phyloP scores from a whole-genome alignment of 2,797 vertebrate species.

The Pipistrellus kuhlii region DNA sequence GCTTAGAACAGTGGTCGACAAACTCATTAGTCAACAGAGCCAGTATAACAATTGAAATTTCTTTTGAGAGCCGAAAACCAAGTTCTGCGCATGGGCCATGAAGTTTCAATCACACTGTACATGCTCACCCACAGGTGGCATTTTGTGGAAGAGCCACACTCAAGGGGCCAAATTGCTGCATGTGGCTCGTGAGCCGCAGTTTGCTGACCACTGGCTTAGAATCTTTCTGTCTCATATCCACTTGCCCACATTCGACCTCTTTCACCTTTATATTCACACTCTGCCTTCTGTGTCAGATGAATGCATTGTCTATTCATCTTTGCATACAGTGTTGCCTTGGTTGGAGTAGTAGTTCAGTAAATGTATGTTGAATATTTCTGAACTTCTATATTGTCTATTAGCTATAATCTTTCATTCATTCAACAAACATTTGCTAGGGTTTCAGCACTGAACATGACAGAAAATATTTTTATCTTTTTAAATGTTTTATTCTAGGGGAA shows the following conservation, averaged over 20 bases:
- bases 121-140: too few relatives aligned
- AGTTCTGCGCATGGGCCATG: too few relatives aligned
- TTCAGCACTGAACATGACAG: neutral
- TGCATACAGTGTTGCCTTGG: neutral
- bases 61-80: too few relatives aligned
- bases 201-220: neutral
- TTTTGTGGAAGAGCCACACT: too few relatives aligned
- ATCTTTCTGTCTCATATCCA: constrained; percentile 23
- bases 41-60: too few relatives aligned
- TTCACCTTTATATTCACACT: neutral
- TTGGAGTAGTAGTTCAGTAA: neutral
- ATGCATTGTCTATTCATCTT: neutral
- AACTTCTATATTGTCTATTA: neutral
- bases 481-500: neutral
- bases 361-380: constrained; percentile 30
- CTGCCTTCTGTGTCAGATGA: neutral
- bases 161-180: too few relatives aligned
- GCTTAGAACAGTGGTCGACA: neutral
- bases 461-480: neutral
- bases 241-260: neutral
- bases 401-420: neutral
- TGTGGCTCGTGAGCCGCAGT: too few relatives aligned
- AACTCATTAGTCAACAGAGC: too few relatives aligned
- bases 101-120: too few relatives aligned
- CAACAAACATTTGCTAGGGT: constrained; percentile 33